A percentile compares a stretch with the other conserved stretches of the same genome.
These are phyloP conservation scores for Drosophila subpulchrella DNA, from an alignment of 1,140 invertebrate genomes.

Conservation along the genomic window DNA sequence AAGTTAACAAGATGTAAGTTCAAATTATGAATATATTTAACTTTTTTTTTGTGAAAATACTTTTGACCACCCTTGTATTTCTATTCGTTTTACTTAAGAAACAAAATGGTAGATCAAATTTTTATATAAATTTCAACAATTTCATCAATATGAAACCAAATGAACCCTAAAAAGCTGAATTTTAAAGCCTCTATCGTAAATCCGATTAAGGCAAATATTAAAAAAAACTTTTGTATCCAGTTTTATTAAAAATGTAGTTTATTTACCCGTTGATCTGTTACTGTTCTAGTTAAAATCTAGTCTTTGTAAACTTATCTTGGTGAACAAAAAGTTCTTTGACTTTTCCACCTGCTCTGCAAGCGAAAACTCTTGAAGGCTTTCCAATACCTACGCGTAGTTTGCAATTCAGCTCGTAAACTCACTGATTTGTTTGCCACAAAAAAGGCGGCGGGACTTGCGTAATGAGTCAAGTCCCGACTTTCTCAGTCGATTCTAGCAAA, in stretches of 20 bases:
- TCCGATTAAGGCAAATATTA: too few relatives aligned
- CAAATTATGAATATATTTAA: too few relatives aligned
- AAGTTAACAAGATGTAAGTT: too few relatives aligned
- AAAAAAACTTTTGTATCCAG: too few relatives aligned
- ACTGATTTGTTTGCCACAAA: slow-evolving; percentile 58
- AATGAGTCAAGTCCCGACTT: slow-evolving; percentile 39
- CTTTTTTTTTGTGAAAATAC: too few relatives aligned
- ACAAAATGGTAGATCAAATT: too few relatives aligned
- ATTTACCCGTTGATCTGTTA: background rate
- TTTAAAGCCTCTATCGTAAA: too few relatives aligned
- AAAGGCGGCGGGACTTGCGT: slow-evolving; percentile 44
- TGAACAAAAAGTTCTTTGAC: slow-evolving; percentile 20
- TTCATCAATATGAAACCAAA: too few relatives aligned
- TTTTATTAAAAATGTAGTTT: background rate
- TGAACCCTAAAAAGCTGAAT: too few relatives aligned
- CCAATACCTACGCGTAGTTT: slow-evolving; percentile 37
- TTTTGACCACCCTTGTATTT: too few relatives aligned
- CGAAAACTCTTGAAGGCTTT: slow-evolving; percentile 26
- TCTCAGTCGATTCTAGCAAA: slow-evolving; percentile 30
- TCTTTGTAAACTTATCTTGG: slow-evolving; percentile 2
- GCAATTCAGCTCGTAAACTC: slow-evolving; percentile 72
- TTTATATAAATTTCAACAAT: too few relatives aligned
- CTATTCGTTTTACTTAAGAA: too few relatives aligned
- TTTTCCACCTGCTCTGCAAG: slow-evolving; percentile 23
- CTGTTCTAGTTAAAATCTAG: background rate